These are phyloP conservation scores for Pammene fasciana DNA, from an alignment of 2,888 invertebrate genomes.

Conservation along the genomic window DNA sequence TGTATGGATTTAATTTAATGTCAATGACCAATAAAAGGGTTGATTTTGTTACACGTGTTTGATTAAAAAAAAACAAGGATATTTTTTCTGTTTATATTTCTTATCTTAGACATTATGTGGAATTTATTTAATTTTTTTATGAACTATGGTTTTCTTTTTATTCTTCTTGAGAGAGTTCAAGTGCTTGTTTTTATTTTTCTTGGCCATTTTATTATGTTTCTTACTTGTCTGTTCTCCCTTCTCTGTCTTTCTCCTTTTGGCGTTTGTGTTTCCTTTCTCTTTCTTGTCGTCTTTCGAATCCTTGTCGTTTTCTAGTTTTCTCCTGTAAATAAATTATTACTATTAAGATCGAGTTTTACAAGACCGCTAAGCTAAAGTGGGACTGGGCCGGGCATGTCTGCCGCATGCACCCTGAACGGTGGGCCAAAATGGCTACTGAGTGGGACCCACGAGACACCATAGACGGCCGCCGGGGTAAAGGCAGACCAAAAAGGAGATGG, in stretches of 20 bases:
- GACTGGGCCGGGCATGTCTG: too few relatives aligned
- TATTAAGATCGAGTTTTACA: not conserved
- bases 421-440: too few relatives aligned
- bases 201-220: constrained; percentile 36
- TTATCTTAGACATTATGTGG: constrained; percentile 4
- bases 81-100: constrained; percentile 1
- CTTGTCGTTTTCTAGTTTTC: constrained; percentile 64
- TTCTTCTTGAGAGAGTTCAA: constrained; percentile 43
- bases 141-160: constrained; percentile 39
- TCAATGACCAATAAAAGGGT: constrained; percentile 46
- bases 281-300: constrained; percentile 48
- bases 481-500: too few relatives aligned
- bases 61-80: not conserved
- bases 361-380: too few relatives aligned
- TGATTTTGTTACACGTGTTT: constrained; percentile 22
- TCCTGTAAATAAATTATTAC: constrained; percentile 54
- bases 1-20: constrained; percentile 59
- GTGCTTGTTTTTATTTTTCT: constrained; percentile 46
- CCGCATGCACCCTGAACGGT: too few relatives aligned
- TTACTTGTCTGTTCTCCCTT: constrained; percentile 48
- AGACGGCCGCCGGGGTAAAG: too few relatives aligned
- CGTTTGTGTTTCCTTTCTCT: constrained; percentile 59
- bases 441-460: too few relatives aligned
- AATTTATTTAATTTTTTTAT: constrained; percentile 49
- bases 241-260: constrained; percentile 63